Evolutionary conservation across 2,797 vertebrate genomes (phyloP), one percentile per base, ranked within the genome.

Genomic region (Salmo trutta): DNA sequence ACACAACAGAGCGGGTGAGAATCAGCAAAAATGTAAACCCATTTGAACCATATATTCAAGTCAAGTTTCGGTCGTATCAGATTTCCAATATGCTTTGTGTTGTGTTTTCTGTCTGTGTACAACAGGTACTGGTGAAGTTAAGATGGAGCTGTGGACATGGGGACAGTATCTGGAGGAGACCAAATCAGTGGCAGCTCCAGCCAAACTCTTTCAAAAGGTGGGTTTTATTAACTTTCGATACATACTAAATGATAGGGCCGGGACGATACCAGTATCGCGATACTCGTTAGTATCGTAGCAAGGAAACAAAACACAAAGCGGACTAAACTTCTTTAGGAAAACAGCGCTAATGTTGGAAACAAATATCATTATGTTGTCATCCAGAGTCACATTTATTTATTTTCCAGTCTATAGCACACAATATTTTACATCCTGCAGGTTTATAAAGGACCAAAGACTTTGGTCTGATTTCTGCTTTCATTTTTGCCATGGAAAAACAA

Each of bases 201-300:
- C 91, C 89, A 94, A 95, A 90, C 95, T 99, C 90, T 99, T 99
- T 90, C 96, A 97, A 88, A 96, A 98, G 94, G 97, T 99, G 92
- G 1, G 73, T 75, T 56, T 78, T 16, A 64, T 16, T n/a, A 4
- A 2, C 19, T 71, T 36, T 71, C 12, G 36, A 19, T 72, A 17
- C 47, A 19, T 27, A 29, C n/a, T 59, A 19, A 59, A 19, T 21
- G 68, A 47, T n/a, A 47, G n/a, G 33, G 19, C 41, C 10, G 10
- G 41, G 41, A 47, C 41, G 14, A 47, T 47, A 47, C 41, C 41
- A 47, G 41, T 47, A 47, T 47, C 10, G 2, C 10, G 0, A 47
- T 12, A 47, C 41, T 14, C 10, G 1, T 12, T 47, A 41, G 41
- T 41, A 47, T 47, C 8, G 10, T 47, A 3, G 41, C 41, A 47